Evolutionary conservation across 1,140 invertebrate genomes (phyloP), one percentile per base, ranked within the genome.

Genomic region (Plodia interpunctella): DNA sequence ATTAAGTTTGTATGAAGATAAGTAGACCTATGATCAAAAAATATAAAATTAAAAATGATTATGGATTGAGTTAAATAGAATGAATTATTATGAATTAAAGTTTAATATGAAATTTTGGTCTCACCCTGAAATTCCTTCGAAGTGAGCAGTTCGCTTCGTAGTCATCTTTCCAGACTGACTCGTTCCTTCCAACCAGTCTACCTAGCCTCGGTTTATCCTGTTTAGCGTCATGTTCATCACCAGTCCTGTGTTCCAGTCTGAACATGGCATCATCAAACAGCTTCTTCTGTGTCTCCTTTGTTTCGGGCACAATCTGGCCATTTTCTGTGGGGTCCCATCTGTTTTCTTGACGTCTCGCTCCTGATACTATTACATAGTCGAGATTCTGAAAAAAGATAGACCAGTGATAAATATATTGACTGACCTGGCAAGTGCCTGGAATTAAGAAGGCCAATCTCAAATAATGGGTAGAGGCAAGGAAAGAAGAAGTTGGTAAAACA

Each of bases 251-350:
- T 84, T 99, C 98, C 61, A 99, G 90, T 87, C 95, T 97, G 81
- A 95, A 99, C 98, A 99, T 99, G 18, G 98, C 94, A 94, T 99
- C 97, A 74, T 96, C 95, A 70, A 95, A 96, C 20, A 99, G 85
- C 72, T 95, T 94, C 71, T 95, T 95, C 58, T 95, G 96, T 6
- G 94, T 94, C 83, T 95, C 94, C 83, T 98, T 98, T 5, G 96
- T 97, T 83, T 97, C 95, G 0, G 96, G 95, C 0, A 97, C 95
- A 68, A 97, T 94, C 86, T 99, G 98, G 60, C 97, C 98, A 93
- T 99, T 99, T 75, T 98, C 94, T 53, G 94, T 94, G 0, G 98
- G 97, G 91, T 99, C 98, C 98, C 98, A 99, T 70, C 98, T 92
- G 85, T 98, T 97, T 87, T 99, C 98, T 90, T 99, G 98, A 13